A percentile compares a stretch with the other conserved stretches of the same genome.
Conservation (phyloP, 2,888 invertebrate species). For the Drosophila lacicola region DNA sequence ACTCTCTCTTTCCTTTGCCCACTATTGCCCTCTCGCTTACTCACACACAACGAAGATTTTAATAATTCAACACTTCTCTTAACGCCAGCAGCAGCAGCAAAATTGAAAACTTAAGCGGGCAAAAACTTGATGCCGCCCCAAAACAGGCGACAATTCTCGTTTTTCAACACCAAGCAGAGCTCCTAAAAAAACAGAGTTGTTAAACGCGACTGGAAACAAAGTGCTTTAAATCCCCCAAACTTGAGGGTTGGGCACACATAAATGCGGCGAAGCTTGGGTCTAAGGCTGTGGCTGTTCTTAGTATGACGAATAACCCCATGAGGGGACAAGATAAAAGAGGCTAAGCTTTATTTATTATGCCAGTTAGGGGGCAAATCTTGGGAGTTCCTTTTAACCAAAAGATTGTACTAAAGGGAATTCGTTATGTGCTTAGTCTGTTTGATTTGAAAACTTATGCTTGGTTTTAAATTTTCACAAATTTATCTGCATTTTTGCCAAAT, state of each 20-base stretch:
- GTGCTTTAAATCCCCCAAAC: slow-evolving; percentile 54
- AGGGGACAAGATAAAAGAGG: slow-evolving; percentile 47
- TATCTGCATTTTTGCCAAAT: too few relatives aligned
- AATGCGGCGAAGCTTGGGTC: slow-evolving; percentile 19
- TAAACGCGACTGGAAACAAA: slow-evolving; percentile 41
- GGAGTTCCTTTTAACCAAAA: slow-evolving; percentile 3
- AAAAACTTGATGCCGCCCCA: slow-evolving; percentile 43
- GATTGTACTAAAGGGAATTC: slow-evolving; percentile 14
- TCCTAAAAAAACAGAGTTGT: slow-evolving; percentile 20
- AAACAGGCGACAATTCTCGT: slow-evolving; percentile 36
- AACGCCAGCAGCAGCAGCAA: slow-evolving; percentile 27
- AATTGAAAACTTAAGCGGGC: slow-evolving; percentile 69
- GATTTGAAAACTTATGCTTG: slow-evolving; percentile 7
- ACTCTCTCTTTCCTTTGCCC: slow-evolving; percentile 3
- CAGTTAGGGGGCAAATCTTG: slow-evolving; percentile 17
- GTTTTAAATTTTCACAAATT: neutral
- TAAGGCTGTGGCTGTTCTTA: slow-evolving; percentile 37
- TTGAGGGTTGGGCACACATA: slow-evolving; percentile 17
- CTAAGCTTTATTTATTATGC: slow-evolving; percentile 73
- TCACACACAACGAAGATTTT: slow-evolving; percentile 35
- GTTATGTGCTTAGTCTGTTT: slow-evolving; percentile 2
- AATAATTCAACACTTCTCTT: slow-evolving; percentile 65
- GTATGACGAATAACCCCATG: slow-evolving; percentile 64
- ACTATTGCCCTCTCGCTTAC: neutral
- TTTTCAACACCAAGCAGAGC: slow-evolving; percentile 32